Evolutionary conservation across 64 coral and sea anemone species (phyloP), one percentile per base, ranked within the genome.

Genomic region (Dendrophyllia cribrosa): DNA sequence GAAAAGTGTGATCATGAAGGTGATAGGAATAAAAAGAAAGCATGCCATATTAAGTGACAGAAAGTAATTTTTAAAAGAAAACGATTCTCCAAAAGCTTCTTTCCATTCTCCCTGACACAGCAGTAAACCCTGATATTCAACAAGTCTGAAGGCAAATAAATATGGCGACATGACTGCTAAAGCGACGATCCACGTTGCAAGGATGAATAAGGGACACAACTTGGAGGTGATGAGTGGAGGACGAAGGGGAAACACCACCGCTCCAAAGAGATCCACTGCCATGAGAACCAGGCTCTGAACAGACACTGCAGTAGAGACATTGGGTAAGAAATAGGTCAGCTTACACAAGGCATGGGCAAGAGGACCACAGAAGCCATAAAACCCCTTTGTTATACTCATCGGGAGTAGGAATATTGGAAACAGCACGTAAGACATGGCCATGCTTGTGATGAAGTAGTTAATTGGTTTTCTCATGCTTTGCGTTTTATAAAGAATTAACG

Each of bases 391-490:
- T 10, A 86, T 24, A 2, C 43, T 16, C 20, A 55, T 21, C 3
- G 74, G 84, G 59, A 55, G 77, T 1, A 65, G 20, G 76, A 75
- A 43, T 19, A 79, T 51, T 21, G 91, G 58, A 56, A 65, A 56
- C 0, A 76, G 23, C 9, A 68, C 13, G 78, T 87, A 73, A 9
- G 91, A 34, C 34, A 34, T 34, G 34, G 34, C 34, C 71, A 92
- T 75, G 43, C 86, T 92, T 0, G 86, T 67, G 19, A 92, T 24
- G 55, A 92, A 92, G 22, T 59, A 92, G 67, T 86, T 92, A 17
- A 92, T 79, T 21, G 60, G 50, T 66, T 52, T 85, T 15, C 66
- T 34, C 34, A 34, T 34, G 34, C 34, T 34, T 34, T 34, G 34
- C 34, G 34, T 34, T 34, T 34, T 34, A 34, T 34, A 34, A 34